Evolutionary conservation across 2,113 vertebrate genomes (phyloP), one percentile per base, ranked within the genome.

Genomic region (Malurus alboscapulatus): DNA sequence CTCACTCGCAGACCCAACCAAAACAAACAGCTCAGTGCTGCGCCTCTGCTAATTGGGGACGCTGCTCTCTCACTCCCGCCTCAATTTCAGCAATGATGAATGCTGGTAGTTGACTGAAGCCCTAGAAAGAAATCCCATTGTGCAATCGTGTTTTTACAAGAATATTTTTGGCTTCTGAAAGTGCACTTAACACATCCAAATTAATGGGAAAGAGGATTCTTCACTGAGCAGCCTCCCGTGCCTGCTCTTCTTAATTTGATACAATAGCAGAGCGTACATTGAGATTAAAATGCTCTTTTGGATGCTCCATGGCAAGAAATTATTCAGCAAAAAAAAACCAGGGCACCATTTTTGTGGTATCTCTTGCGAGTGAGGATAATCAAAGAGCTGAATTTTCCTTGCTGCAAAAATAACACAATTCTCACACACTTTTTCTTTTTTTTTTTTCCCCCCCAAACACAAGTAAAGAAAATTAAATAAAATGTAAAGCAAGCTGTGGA

Each of bases 211-310:
- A 97, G 94, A 93, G 95, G 74, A 94, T 97, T 96, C 95, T 97
- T 97, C 96, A 82, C 95, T 89, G 92, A 97, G 94, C 94, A 38
- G 61, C 93, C 90, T 96, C 94, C 57, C 16, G 8, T 97, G 95
- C 96, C 95, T 92, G 89, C 88, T 97, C 95, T 96, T 95, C 4
- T 76, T 98, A 97, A 97, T 98, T 97, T 97, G 96, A 97, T 97
- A 97, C 96, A 97, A 98, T 97, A 96, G 95, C 94, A 94, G 87
- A 95, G 87, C 76, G 77, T 93, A 96, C 95, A 97, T 96, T 97
- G 95, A 97, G 96, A 97, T 97, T 97, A 97, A 98, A 97, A 97
- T 96, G 94, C 76, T 89, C 96, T 95, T 97, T 97, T 95, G 87
- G 95, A 94, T 97, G 96, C 87, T 97, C 96, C 92, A 53, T 96